Evolutionary conservation across 2,888 invertebrate genomes (phyloP), one percentile per base, ranked within the genome.

Genomic region (Phalangium opilio): DNA sequence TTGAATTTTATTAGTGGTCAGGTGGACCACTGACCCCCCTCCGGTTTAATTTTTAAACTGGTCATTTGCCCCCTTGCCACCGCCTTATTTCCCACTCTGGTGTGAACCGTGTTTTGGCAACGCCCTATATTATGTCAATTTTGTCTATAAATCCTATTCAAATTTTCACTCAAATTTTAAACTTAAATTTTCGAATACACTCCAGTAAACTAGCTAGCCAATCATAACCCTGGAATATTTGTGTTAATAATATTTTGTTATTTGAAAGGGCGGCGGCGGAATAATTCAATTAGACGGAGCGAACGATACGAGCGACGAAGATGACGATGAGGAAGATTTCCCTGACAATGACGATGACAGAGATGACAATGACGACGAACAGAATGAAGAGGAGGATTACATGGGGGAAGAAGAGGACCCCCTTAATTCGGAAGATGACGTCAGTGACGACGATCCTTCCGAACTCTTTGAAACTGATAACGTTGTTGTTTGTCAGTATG

Each of bases 401-500:
- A 63, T 66, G 61, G 65, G 58, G 33, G 59, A 58, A 44, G 62
- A 62, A 48, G 59, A 93, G 72, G 93, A 95, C 63, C 95, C 95
- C 0, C 71, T 96, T 1, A 95, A 95, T 68, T 91, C 91, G 4
- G 90, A 81, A 60, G 96, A 96, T 69, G 95, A 96, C 70, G 91
- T 95, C 5, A 93, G 93, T 43, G 75, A 75, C 50, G 95, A 93
- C 62, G 75, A 76, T 50, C 82, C 87, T 0, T 75, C 81, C 53
- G 93, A 95, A 67, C 75, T 96, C 65, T 98, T 96, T 71, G 96
- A 98, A 61, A 93, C 96, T 38, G 96, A 98, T 60, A 96, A 98
- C 73, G 95, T 98, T 49, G 90, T 99, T 52, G 96, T 98, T 50
- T 99, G 98, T 68, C 98, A 98, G 69, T 98, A 96, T 71, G 98